Evolutionary conservation across 2,113 vertebrate genomes (phyloP).

Genomic region (Pristiophorus japonicus): DNA sequence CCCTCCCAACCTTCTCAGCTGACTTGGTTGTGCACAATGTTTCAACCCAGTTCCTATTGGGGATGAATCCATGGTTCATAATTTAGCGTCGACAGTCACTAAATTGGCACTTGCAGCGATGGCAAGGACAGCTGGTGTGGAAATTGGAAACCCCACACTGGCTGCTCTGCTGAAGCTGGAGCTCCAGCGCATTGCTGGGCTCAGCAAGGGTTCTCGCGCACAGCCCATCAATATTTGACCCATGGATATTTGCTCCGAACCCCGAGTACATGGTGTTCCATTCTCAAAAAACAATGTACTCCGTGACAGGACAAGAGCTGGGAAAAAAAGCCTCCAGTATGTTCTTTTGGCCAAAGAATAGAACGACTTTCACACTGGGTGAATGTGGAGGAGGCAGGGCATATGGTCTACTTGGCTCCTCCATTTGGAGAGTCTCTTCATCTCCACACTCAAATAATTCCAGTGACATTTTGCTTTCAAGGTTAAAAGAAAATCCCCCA

Average conservation of each 20-base stretch:
- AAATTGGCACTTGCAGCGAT: too few relatives aligned
- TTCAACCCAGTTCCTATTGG: too few relatives aligned
- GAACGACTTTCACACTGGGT: neutral
- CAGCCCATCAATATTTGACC: neutral
- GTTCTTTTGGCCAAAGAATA: too few relatives aligned
- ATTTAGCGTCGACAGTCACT: too few relatives aligned
- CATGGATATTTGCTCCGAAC: neutral
- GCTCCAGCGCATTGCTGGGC: too few relatives aligned
- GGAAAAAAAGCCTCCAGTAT: neutral
- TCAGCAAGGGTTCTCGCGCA: neutral
- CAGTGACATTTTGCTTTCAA: neutral
- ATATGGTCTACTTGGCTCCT: neutral
- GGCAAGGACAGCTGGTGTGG: too few relatives aligned
- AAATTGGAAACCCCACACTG: too few relatives aligned
- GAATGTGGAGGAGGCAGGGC: neutral
- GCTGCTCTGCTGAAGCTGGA: too few relatives aligned
- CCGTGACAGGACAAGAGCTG: neutral
- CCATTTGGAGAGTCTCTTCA: neutral
- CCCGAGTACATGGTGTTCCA: neutral
- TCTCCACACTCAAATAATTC: neutral
- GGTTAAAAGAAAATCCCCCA: too few relatives aligned
- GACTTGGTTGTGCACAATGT: too few relatives aligned
- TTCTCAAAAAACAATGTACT: neutral
- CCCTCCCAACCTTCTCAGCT: too few relatives aligned
- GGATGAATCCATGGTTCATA: too few relatives aligned